Evolutionary conservation across 2,888 invertebrate species (phyloP), one percentile per base, ranked within the genome.

Genomic region (Cryptocephalus moraei): DNA sequence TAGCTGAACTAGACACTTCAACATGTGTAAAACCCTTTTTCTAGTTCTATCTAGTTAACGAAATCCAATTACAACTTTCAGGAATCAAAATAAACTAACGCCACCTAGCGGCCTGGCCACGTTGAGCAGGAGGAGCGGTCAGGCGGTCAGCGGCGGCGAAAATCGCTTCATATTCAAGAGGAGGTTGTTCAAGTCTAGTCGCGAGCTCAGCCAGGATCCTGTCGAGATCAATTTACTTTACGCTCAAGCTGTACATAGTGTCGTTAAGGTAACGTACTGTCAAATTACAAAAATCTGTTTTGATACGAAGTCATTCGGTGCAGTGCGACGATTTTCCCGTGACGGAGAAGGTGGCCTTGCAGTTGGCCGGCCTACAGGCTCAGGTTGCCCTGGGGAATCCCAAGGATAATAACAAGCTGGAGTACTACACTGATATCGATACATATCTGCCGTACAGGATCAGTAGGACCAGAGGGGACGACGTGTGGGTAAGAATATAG

Each of bases 311-410:
- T 8, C 34, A 34, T 39, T 41, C 41, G 43, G 56, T 70, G 62
- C 66, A 91, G 87, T 81, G 87, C 73, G 94, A 95, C 71, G 92
- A 94, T 70, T 94, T 91, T 68, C 92, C 92, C 0, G 91, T 95
- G 8, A 91, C 91, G 33, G 92, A 93, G 73, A 91, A 93, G 70
- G 92, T 94, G 45, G 92, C 93, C 0, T 76, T 95, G 2, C 94
- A 95, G 68, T 72, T 95, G 58, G 94, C 94, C 0, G 95, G 95
- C 13, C 75, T 95, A 10, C 94, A 95, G 69, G 91, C 92, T 9
- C 94, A 94, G 72, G 94, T 94, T 40, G 83, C 91, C n/a, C 76
- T 93, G 44, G 93, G 93, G 9, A 90, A 92, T 73, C 78, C 78
- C 49, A 85, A 84, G 42, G 84, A 84, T 59, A 82, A 82, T 53